Conservation (phyloP, 1,140 invertebrate species). For the Drosophila rufa region DNA sequence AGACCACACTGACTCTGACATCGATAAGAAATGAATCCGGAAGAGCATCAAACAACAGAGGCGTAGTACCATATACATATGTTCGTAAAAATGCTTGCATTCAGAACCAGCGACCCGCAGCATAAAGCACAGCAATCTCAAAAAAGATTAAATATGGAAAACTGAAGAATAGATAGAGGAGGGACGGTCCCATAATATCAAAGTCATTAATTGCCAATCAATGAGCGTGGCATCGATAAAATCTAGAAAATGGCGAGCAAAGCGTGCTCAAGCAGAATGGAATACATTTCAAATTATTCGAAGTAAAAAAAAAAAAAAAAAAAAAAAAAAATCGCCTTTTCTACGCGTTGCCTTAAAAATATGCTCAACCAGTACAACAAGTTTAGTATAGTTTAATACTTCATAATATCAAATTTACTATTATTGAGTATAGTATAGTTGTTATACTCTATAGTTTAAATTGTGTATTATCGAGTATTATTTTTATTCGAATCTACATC, state of each 20-base stretch:
- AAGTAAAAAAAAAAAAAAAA: neutral
- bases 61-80: conserved; percentile 25
- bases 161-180: conserved; percentile 9
- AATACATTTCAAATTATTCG: conserved; percentile 15
- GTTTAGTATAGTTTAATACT: no score
- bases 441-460: no score
- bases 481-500: no score
- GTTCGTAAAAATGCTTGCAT: conserved; percentile 19
- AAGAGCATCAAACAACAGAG: conserved; percentile 2
- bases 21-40: conserved; percentile 38
- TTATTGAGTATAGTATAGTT: no score
- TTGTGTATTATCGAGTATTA: no score
- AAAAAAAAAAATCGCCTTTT: no score
- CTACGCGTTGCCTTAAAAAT: no score
- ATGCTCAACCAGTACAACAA: no score
- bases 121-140: conserved; percentile 55
- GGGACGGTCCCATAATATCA: conserved; percentile 37
- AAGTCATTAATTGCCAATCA: conserved; percentile 75
- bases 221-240: conserved; percentile 38
- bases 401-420: no score
- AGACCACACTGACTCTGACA: conserved; percentile 3
- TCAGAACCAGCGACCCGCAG: conserved; percentile 38
- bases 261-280: conserved; percentile 7
- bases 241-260: conserved; percentile 5
- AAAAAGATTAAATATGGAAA: conserved; percentile 43